phyloP scores from a whole-genome alignment of 2,113 vertebrate genomes.

The Microtus oregoni region DNA sequence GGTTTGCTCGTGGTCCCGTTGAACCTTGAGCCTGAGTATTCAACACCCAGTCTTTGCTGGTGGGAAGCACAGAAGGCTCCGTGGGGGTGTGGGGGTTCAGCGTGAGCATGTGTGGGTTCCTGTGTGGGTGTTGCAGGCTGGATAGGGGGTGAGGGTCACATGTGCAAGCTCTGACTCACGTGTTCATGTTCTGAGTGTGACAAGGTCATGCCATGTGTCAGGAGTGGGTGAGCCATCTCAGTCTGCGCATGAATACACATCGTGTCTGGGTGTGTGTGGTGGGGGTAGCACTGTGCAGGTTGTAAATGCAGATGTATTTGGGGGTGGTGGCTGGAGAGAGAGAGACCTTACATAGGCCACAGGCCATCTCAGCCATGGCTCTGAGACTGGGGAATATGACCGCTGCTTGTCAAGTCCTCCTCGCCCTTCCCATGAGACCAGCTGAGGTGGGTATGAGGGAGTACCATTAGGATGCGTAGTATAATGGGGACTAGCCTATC shows the following conservation, averaged over 20 bases:
- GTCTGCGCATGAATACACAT: neutral
- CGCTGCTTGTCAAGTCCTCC: neutral
- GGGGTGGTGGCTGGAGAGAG: neutral
- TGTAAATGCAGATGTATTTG: neutral
- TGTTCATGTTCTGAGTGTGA: neutral
- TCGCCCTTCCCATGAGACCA: neutral
- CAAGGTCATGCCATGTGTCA: neutral
- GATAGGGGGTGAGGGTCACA: neutral
- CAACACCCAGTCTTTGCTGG: accelerated
- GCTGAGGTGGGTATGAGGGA: neutral
- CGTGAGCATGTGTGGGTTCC: neutral
- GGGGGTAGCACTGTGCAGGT: neutral
- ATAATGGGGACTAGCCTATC: neutral
- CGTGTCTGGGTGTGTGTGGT: neutral
- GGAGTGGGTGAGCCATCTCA: slow-evolving; percentile 43
- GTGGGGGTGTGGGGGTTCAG: neutral
- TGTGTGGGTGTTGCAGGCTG: neutral
- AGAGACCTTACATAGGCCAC: neutral
- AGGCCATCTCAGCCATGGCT: neutral
- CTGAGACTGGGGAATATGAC: accelerated
- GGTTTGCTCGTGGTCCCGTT: neutral
- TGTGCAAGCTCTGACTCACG: neutral
- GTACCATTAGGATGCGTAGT: accelerated
- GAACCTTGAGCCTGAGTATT: neutral
- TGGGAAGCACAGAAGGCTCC: neutral